Percentiles rank a stretch among this genome's conserved stretches.
phyloP scores from a whole-genome alignment of 1,140 invertebrate species.

The Drosophila paulistorum region DNA sequence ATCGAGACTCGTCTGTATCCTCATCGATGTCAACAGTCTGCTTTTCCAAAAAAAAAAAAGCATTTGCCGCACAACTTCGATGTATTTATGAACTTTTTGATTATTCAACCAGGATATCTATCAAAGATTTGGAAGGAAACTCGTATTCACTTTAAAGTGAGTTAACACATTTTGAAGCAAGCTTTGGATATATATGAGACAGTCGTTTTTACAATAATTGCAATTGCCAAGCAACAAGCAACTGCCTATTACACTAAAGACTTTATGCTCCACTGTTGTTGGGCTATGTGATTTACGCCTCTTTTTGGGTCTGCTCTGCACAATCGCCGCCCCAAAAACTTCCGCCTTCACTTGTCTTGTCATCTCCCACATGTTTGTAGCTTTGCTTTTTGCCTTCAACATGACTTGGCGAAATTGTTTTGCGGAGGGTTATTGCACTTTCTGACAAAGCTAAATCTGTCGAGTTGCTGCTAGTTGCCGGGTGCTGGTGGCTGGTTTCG shows the following conservation, averaged over 20 bases:
- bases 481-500: not conserved
- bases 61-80: too few relatives aligned
- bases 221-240: not conserved
- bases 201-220: conserved; percentile 4
- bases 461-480: not conserved
- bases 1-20: too few relatives aligned
- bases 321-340: conserved; percentile 8
- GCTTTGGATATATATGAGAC: not conserved
- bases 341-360: conserved; percentile 16
- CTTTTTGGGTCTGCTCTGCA: not conserved
- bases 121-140: too few relatives aligned
- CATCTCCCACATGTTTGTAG: conserved; percentile 19
- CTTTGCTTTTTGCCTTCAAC: conserved; percentile 22
- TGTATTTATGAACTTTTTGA: too few relatives aligned
- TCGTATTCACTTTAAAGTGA: too few relatives aligned
- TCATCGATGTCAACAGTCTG: too few relatives aligned
- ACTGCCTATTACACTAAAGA: conserved; percentile 20
- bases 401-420: conserved; percentile 50
- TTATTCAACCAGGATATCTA: too few relatives aligned
- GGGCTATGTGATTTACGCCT: conserved; percentile 20
- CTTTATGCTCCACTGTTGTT: conserved; percentile 1
- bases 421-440: conserved; percentile 40
- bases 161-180: too few relatives aligned
- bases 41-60: too few relatives aligned
- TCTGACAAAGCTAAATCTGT: conserved; percentile 11